Conservation (phyloP, 2,797 vertebrate species). For the Streptopelia turtur region DNA sequence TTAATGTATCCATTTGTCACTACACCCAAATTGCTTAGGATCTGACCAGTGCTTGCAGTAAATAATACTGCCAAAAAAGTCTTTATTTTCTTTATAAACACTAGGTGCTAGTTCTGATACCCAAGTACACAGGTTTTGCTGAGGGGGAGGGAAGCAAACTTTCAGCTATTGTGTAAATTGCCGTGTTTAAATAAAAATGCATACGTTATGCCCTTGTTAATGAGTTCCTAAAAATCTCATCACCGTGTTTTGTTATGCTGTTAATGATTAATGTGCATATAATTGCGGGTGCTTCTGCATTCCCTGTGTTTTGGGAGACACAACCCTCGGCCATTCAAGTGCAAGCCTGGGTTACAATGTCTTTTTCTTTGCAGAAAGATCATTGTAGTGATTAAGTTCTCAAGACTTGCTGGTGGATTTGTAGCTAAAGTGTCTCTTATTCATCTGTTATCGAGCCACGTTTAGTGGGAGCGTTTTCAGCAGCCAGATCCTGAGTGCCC, state of each 20-base stretch:
- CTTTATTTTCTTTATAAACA: conserved; percentile 1
- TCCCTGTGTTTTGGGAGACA: neutral
- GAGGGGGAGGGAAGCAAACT: neutral
- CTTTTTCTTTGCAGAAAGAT: neutral
- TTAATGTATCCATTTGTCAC: neutral
- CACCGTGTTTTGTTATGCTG: neutral
- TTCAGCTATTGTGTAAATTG: conserved; percentile 30
- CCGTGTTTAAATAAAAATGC: conserved; percentile 68
- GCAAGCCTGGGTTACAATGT: neutral
- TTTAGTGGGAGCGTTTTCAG: neutral
- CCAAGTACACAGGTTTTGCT: conserved; percentile 29
- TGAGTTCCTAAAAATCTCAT: neutral
- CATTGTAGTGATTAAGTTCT: neutral
- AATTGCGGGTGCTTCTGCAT: neutral
- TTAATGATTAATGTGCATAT: neutral
- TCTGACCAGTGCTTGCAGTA: neutral
- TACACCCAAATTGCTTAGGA: neutral
- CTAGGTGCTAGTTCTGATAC: conserved; percentile 67
- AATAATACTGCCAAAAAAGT: neutral
- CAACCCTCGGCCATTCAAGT: neutral
- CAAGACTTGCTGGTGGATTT: neutral
- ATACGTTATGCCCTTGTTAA: neutral
- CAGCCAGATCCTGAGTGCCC: neutral
- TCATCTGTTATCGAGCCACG: neutral
- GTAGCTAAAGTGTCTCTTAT: neutral